Percentiles rank a stretch among this genome's conserved stretches.
These are phyloP conservation scores for Nematopogon swammerdamellus DNA, from an alignment of 2,888 invertebrate species.

Conservation along the genomic window DNA sequence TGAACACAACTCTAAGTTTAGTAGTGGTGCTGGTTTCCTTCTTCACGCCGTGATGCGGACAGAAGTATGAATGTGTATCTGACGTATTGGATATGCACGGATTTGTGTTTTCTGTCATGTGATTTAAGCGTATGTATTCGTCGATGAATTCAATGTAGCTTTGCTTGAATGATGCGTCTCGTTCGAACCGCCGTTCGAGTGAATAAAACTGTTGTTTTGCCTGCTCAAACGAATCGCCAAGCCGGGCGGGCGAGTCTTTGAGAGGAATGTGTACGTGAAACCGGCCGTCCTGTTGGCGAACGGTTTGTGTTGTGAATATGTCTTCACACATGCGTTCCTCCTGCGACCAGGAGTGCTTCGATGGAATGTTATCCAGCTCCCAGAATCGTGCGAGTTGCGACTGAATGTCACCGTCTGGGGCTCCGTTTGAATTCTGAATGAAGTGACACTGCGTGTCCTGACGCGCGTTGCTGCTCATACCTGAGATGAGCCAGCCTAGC, in stretches of 20 bases:
- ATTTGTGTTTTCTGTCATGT: slow-evolving; percentile 6
- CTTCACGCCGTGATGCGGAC: slow-evolving; percentile 13
- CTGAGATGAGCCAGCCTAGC: slow-evolving; percentile 10
- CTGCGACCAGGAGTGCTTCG: slow-evolving; percentile 3
- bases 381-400: slow-evolving; percentile 8
- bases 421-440: slow-evolving; percentile 6
- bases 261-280: slow-evolving; percentile 11
- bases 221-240: slow-evolving; percentile 4
- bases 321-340: slow-evolving; percentile 11
- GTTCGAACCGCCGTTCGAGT: slow-evolving; percentile 6
- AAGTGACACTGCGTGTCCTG: slow-evolving; percentile 3
- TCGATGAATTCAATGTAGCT: slow-evolving; percentile 8
- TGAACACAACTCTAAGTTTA: slow-evolving; percentile 14
- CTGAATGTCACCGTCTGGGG: slow-evolving; percentile 3
- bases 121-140: slow-evolving; percentile 10
- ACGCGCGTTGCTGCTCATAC: slow-evolving; percentile 1
- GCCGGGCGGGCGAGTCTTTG: not conserved
- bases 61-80: slow-evolving; percentile 4
- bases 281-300: slow-evolving; percentile 8
- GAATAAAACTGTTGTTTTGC: slow-evolving; percentile 4
- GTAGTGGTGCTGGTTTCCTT: slow-evolving; percentile 11
- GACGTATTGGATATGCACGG: slow-evolving; percentile 1
- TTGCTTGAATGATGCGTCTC: slow-evolving; percentile 5
- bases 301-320: slow-evolving; percentile 8
- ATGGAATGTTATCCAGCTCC: slow-evolving; percentile 10